These are phyloP conservation scores for Alcedo atthis DNA, from an alignment of 2,797 vertebrate species.

Conservation along the genomic window DNA sequence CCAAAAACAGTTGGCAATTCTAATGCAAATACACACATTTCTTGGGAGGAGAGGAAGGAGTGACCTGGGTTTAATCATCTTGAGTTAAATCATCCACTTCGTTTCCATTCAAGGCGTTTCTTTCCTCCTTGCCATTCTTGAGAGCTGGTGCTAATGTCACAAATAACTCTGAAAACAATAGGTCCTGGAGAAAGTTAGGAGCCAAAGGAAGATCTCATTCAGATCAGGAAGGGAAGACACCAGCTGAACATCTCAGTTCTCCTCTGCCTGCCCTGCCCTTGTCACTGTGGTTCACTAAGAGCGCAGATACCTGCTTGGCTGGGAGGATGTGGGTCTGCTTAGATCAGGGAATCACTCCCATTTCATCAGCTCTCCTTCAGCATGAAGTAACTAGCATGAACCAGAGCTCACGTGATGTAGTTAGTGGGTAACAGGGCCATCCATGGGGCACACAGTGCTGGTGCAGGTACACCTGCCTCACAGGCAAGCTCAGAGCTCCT, in stretches of 20 bases:
- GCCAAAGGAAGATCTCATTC: not conserved
- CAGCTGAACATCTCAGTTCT: not conserved
- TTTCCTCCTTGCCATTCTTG: not conserved
- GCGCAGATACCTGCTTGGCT: not conserved
- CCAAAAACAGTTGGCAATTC: not conserved
- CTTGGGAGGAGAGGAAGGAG: not conserved
- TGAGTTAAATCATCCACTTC: not conserved
- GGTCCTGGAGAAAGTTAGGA: not conserved
- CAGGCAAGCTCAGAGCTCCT: not conserved
- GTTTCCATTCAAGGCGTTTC: not conserved
- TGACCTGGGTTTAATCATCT: not conserved
- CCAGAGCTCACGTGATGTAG: accelerated
- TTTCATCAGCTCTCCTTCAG: not conserved
- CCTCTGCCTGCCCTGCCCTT: not conserved
- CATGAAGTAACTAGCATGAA: not conserved
- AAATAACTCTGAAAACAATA: not conserved
- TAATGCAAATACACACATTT: not conserved
- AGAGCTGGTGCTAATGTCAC: not conserved
- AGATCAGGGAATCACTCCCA: not conserved
- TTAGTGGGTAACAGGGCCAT: not conserved
- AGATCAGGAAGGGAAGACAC: not conserved
- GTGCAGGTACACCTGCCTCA: not conserved
- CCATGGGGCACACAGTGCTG: not conserved
- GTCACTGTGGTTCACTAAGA: not conserved
- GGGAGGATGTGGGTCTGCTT: not conserved